A percentile compares a stretch with the other conserved stretches of the same genome.
phyloP scores from a whole-genome alignment of 1,140 invertebrate species.

The Drosophila varians region DNA sequence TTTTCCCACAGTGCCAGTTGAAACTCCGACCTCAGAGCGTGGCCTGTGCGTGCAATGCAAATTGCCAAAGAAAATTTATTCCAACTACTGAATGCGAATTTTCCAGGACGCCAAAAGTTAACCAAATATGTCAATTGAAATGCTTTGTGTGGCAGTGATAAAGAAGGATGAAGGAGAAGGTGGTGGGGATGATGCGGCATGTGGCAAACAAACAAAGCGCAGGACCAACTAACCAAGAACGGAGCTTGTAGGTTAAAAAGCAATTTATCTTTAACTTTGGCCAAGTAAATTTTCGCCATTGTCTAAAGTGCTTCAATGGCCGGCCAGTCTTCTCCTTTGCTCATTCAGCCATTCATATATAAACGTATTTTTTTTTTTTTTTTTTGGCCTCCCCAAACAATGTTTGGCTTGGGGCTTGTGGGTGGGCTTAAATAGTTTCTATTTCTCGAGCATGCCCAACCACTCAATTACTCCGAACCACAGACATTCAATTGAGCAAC shows the following conservation, averaged over 20 bases:
- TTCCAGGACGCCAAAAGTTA: conserved; percentile 69
- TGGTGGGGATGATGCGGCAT: conserved; percentile 21
- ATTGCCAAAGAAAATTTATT: conserved; percentile 78
- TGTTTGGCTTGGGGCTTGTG: conserved; percentile 16
- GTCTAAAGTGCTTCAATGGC: conserved; percentile 69
- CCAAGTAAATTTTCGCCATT: conserved; percentile 73
- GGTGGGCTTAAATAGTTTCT: conserved; percentile 59
- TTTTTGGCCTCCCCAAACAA: not conserved
- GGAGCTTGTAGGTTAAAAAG: conserved; percentile 75
- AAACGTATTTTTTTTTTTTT: not conserved
- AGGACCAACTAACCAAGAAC: conserved; percentile 62
- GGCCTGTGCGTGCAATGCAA: conserved; percentile 63
- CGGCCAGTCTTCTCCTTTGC: conserved; percentile 11
- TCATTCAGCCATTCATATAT: not conserved
- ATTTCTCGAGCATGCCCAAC: conserved; percentile 58
- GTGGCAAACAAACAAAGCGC: conserved; percentile 63
- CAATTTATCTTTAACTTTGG: conserved; percentile 80
- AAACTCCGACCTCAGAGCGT: conserved; percentile 23
- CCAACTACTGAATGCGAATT: conserved; percentile 65
- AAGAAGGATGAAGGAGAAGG: conserved; percentile 5
- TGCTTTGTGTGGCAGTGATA: conserved; percentile 36
- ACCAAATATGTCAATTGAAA: conserved; percentile 78
- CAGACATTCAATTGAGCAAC: conserved; percentile 69
- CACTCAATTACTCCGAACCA: conserved; percentile 70
- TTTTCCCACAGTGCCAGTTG: not conserved